Percentiles rank a stretch among this genome's conserved stretches.
phyloP scores from a whole-genome alignment of 1,140 invertebrate genomes.

The Callitettix versicolor region DNA sequence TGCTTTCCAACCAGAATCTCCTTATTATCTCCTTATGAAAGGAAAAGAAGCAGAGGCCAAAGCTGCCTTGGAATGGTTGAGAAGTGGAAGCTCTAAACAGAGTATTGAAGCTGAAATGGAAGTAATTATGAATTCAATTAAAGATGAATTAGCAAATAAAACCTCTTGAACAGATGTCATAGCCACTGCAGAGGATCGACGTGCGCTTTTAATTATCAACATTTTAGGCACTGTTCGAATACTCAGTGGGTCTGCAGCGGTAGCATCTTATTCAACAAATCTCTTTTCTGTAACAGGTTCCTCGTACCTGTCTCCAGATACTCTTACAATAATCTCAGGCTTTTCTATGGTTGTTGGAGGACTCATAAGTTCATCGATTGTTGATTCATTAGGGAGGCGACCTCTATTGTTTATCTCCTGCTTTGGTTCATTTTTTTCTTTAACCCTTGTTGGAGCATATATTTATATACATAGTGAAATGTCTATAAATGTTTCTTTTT shows the following conservation, averaged over 20 bases:
- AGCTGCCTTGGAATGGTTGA: constrained; percentile 49
- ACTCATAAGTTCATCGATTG: constrained; percentile 31
- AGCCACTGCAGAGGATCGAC: constrained; percentile 6
- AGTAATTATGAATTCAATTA: constrained; percentile 15
- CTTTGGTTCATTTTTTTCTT: constrained; percentile 23
- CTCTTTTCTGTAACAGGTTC: constrained; percentile 10
- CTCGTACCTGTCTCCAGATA: neutral
- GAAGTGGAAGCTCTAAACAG: constrained; percentile 30
- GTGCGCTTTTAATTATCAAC: constrained; percentile 20
- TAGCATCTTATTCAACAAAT: constrained; percentile 20
- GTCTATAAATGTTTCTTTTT: constrained; percentile 24
- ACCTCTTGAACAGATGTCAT: constrained; percentile 18
- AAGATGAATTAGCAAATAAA: constrained; percentile 7
- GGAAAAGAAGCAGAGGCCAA: constrained; percentile 49
- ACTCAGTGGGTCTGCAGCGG: constrained; percentile 19
- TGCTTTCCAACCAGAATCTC: constrained; percentile 69
- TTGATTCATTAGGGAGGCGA: constrained; percentile 35
- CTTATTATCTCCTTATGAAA: constrained; percentile 52
- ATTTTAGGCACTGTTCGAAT: constrained; percentile 16
- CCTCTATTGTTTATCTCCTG: constrained; percentile 40
- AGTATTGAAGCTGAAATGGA: constrained; percentile 15
- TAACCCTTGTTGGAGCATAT: constrained; percentile 30
- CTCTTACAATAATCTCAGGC: constrained; percentile 17
- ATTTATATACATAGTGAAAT: constrained; percentile 34
- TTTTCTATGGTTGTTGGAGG: constrained; percentile 21